Evolutionary conservation across 2,888 invertebrate species (phyloP).

Genomic region (Monochamus alternatus): DNA sequence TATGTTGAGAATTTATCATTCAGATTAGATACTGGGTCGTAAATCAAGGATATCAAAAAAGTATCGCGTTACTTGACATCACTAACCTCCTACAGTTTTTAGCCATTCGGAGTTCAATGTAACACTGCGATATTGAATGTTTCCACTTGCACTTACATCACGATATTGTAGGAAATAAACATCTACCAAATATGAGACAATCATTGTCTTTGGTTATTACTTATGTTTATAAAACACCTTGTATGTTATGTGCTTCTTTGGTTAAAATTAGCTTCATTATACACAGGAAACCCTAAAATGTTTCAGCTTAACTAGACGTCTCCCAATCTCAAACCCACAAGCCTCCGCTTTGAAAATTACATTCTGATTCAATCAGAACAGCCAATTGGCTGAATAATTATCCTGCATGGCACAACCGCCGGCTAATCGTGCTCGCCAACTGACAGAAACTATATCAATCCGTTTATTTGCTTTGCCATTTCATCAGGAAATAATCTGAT

Average conservation of each 20-base stretch:
- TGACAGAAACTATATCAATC: conserved; percentile 2
- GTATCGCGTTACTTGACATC: conserved; percentile 12
- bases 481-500: conserved; percentile 11
- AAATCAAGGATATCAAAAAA: conserved; percentile 22
- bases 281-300: too few relatives aligned
- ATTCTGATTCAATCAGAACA: conserved; percentile 10
- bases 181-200: too few relatives aligned
- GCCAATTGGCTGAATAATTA: background rate
- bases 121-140: conserved; percentile 8
- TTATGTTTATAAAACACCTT: too few relatives aligned
- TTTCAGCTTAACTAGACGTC: too few relatives aligned
- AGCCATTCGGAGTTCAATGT: background rate
- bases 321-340: background rate
- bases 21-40: conserved; percentile 14
- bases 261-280: too few relatives aligned
- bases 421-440: background rate
- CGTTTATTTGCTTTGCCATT: conserved; percentile 10
- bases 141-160: background rate
- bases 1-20: conserved; percentile 3
- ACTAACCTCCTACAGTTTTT: conserved; percentile 19
- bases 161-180: too few relatives aligned
- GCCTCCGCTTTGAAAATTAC: conserved; percentile 2
- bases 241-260: too few relatives aligned
- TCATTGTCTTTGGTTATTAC: too few relatives aligned
- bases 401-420: background rate